Evolutionary conservation across 1,140 invertebrate species (phyloP), one percentile per base, ranked within the genome.

Genomic region (Calephelis virginiensis): DNA sequence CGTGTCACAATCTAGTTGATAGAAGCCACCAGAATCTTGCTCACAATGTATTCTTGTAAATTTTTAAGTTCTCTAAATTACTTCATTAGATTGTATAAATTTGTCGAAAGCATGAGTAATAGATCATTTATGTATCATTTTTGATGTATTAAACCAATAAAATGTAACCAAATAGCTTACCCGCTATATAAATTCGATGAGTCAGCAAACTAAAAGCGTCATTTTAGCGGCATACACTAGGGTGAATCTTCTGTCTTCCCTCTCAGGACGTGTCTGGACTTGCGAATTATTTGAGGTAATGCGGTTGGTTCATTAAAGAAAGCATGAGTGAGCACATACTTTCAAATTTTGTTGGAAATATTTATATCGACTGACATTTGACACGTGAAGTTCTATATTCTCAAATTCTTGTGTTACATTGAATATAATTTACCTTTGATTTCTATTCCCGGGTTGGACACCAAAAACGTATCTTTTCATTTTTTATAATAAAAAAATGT

Each of bases 261-360:
- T 73, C 64, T 64, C 62, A 77, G 56, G 77, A 88, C 84, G 85
- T 85, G 85, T 77, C 67, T 74, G 75, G 85, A 88, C 80, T 88
- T 47, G 56, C 72, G 70, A 86, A 81, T 77, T 70, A 77, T 73
- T 72, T 75, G 67, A 81, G 83, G 81, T 82, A 74, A 81, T 78
- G 80, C 78, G 72, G 72, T 72, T 72, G 79, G 81, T 85, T 88
- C 82, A 88, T 88, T 88, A 86, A 72, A 81, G 62, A 62, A 45
- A 66, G 68, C 72, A 70, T 72, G 75, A 76, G 69, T 74, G 72
- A 76, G 72, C 75, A 76, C 71, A 73, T 71, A 65, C 69, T 61
- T 63, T 49, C 63, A 66, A 73, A 65, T 72, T 68, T 78, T 76
- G 76, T 76, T 72, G 67, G 66, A 60, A 69, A 72, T 47, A 11